These are phyloP conservation scores for Drosophila neotestacea DNA, from an alignment of 2,888 invertebrate genomes.

Conservation along the genomic window DNA sequence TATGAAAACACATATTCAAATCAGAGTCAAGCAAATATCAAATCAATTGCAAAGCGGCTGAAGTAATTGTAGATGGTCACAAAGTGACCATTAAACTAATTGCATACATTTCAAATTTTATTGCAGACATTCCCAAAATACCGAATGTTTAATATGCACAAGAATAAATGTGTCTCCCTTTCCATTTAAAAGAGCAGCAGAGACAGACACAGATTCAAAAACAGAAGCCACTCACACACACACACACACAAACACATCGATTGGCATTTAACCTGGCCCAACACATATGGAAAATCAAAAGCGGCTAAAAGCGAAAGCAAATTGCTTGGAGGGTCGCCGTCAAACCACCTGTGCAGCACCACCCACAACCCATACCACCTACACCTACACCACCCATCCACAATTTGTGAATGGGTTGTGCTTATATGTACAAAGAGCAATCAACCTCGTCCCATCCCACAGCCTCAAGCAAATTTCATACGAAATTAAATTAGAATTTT, in stretches of 20 bases:
- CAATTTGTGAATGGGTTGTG: slow-evolving; percentile 28
- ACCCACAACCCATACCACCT: slow-evolving; percentile 1
- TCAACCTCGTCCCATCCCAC: slow-evolving; percentile 21
- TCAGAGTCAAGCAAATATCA: slow-evolving; percentile 1
- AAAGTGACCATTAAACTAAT: slow-evolving; percentile 64
- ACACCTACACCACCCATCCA: background rate
- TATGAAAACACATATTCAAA: background rate
- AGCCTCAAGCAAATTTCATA: slow-evolving; percentile 64
- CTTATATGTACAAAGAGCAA: slow-evolving; percentile 47
- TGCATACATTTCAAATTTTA: slow-evolving; percentile 63
- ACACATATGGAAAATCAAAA: slow-evolving; percentile 65
- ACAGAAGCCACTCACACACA: background rate
- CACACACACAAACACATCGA: slow-evolving; percentile 26
- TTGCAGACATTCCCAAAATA: slow-evolving; percentile 50
- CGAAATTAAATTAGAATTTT: slow-evolving; percentile 80
- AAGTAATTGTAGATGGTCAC: slow-evolving; percentile 33
- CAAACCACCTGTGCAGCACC: slow-evolving; percentile 48
- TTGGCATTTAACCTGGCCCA: slow-evolving; percentile 51
- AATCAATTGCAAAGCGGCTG: slow-evolving; percentile 27
- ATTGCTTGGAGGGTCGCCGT: slow-evolving; percentile 60
- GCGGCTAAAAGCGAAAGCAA: slow-evolving; percentile 76
- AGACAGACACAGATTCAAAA: background rate
- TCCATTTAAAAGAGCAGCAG: slow-evolving; percentile 27
- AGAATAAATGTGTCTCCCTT: slow-evolving; percentile 49
- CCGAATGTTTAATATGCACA: slow-evolving; percentile 66